Conservation (phyloP, 2,797 vertebrate species). For the Notamacropus eugenii region DNA sequence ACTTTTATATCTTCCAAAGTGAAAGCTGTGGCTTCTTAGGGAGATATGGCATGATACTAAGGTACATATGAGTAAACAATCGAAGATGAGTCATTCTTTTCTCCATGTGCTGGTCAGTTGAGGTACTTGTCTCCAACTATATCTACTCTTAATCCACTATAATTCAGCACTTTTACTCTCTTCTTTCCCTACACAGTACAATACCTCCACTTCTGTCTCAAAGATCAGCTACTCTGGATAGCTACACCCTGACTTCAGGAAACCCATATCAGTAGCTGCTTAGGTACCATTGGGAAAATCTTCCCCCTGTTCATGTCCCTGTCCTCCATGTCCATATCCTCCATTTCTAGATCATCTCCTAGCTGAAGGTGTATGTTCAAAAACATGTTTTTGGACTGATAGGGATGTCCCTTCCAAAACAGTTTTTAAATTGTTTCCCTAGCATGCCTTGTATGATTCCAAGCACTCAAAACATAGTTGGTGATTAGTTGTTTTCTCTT, state of each 20-base stretch:
- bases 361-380: not conserved
- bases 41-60: not conserved
- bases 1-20: not conserved
- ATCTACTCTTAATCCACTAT: not conserved
- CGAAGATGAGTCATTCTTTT: not conserved
- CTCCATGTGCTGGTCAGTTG: not conserved
- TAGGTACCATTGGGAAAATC: not conserved
- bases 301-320: not conserved
- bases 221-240: not conserved
- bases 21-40: not conserved
- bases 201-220: not conserved
- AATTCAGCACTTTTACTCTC: not conserved
- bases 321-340: not conserved
- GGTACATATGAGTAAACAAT: not conserved
- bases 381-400: not conserved
- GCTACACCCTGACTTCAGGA: not conserved
- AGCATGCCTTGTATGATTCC: not conserved
- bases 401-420: not conserved
- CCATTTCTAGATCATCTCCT: not conserved
- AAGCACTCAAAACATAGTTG: not conserved
- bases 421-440: not conserved
- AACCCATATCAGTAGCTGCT: not conserved
- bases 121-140: not conserved
- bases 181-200: not conserved
- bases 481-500: slow-evolving; percentile 28